Conservation (phyloP, 2,113 vertebrate species). For the Cyanoderma ruficeps region DNA sequence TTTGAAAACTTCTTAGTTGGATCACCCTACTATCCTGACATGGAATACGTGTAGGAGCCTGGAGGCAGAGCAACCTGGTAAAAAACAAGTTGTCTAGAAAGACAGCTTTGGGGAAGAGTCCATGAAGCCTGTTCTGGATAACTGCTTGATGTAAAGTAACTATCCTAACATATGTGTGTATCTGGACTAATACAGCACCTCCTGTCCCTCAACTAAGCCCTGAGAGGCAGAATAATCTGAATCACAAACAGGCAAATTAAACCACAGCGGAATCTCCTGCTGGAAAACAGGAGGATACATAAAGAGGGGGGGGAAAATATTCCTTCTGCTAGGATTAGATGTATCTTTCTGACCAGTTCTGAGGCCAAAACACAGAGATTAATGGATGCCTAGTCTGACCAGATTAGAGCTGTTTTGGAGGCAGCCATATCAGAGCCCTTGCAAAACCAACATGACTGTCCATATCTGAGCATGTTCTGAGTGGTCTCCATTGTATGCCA, state of each 20-base stretch:
- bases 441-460: neutral
- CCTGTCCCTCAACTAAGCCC: neutral
- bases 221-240: neutral
- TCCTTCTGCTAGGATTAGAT: neutral
- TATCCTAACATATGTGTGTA: neutral
- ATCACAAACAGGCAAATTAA: neutral
- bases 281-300: neutral
- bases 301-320: neutral
- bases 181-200: neutral
- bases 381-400: neutral
- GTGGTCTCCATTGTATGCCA: accelerated
- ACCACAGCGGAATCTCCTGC: neutral
- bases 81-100: neutral
- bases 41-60: accelerated
- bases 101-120: neutral
- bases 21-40: neutral
- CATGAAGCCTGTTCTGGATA: neutral
- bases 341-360: neutral
- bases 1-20: neutral
- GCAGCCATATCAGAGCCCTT: neutral
- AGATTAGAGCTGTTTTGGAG: neutral
- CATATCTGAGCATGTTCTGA: accelerated
- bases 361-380: neutral
- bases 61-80: neutral
- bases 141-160: neutral